Conservation (phyloP, 2,797 vertebrate species). For the Synanceia verrucosa region DNA sequence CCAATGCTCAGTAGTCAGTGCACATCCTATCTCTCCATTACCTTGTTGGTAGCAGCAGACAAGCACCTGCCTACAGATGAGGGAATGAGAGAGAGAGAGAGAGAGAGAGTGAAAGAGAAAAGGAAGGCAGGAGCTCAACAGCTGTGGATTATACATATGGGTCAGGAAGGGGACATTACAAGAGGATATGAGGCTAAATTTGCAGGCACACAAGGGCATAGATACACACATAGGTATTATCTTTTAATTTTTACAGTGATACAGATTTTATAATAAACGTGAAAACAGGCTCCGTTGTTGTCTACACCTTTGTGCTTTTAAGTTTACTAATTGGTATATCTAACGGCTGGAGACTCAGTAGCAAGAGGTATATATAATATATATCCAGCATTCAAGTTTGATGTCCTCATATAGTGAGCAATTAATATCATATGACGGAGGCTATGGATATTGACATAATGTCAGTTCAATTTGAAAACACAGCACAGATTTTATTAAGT, state of each 20-base stretch:
- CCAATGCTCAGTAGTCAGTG: conserved; percentile 49
- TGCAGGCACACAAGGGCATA: conserved; percentile 6
- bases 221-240: background rate
- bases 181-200: conserved; percentile 33
- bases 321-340: background rate
- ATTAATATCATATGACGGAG: background rate
- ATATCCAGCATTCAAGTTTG: background rate
- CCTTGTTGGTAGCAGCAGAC: conserved; percentile 53
- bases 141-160: conserved; percentile 53
- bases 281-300: background rate
- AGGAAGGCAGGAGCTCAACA: conserved; percentile 46
- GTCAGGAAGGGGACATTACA: conserved; percentile 46
- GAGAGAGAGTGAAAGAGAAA: conserved; percentile 7
- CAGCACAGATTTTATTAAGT: background rate
- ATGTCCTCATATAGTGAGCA: background rate
- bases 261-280: background rate
- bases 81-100: conserved; percentile 17
- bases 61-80: conserved; percentile 70
- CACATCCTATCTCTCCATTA: conserved; percentile 62
- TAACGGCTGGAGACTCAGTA: background rate
- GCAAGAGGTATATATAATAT: background rate
- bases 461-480: background rate
- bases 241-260: background rate
- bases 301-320: background rate
- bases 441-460: background rate